Base-by-base conservation (phyloP, 1,140 invertebrate species). In the Papilio helenus region DNA sequence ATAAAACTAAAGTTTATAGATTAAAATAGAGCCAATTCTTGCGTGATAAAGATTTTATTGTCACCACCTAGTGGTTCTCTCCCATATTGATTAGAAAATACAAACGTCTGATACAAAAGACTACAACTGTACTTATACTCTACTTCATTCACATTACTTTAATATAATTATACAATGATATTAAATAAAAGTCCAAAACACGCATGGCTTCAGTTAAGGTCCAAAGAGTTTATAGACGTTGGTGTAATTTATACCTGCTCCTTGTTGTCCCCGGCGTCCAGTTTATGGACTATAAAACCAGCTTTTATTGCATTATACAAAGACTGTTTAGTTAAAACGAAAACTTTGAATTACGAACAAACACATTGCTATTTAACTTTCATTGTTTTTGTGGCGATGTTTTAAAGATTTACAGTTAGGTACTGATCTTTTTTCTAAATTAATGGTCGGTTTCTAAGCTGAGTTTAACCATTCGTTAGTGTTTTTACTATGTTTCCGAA, bases 331-430 rank as follows among this genome's bases (percentile, higher is more conserved):
- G 58, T 61, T 61, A 61, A 61, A 61, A 61, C 58, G n/a, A 61
- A 61, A 61, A 61, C 58, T 61, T 61, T 61, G 61, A 65, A 65
- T 65, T 65, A 65, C 23, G 61, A 65, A 65, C 23, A 26, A 65
- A 26, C 61, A 65, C 61, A 65, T 65, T 65, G 4, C 26, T 65
- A 5, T 65, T 65, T 65, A 65, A 29, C 12, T 65, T 65, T 65
- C 18, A 16, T 65, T 65, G 23, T 65, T 65, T 61, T 65, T 65
- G 20, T 29, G 10, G 14, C 29, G 4, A 20, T 58, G 8, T 10
- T 61, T 61, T 26, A 61, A 4, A 61, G 23, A 26, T 61, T 23
- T 14, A 4, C 4, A 34, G 34, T 58, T 9, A n/a, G n/a, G n/a
- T n/a, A 51, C 49, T 51, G 16, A 51, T 46, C 10, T 1, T 46